Evolutionary conservation across 2,888 invertebrate species (phyloP).

Genomic region (Branchellion lobata): DNA sequence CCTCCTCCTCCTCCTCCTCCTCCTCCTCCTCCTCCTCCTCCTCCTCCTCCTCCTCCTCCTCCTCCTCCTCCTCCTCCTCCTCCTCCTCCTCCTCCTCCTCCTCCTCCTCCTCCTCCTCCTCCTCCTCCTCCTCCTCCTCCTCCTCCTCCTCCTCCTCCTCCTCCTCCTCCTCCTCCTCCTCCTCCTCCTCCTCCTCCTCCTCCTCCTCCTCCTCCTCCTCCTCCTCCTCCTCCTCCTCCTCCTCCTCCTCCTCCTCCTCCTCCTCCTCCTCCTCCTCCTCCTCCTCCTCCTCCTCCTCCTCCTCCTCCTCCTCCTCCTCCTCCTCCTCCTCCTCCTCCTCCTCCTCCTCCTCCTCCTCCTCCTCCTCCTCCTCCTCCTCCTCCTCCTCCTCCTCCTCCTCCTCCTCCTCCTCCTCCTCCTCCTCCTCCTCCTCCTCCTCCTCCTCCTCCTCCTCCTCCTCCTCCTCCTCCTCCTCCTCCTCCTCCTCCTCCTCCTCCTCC

Average conservation of each 20-base stretch:
- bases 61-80: no score
- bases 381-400: background rate
- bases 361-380: background rate
- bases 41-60: background rate
- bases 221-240: background rate
- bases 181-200: background rate
- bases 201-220: background rate
- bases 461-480: background rate
- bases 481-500: background rate
- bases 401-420: background rate
- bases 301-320: background rate
- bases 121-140: background rate
- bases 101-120: background rate
- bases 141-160: background rate
- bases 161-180: background rate
- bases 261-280: background rate
- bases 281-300: background rate
- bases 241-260: background rate
- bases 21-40: background rate
- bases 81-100: background rate
- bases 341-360: background rate
- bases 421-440: background rate
- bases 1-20: background rate
- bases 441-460: background rate
- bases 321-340: background rate